Conservation (phyloP, 2,888 invertebrate genomes). For the Luperina nickerlii region DNA sequence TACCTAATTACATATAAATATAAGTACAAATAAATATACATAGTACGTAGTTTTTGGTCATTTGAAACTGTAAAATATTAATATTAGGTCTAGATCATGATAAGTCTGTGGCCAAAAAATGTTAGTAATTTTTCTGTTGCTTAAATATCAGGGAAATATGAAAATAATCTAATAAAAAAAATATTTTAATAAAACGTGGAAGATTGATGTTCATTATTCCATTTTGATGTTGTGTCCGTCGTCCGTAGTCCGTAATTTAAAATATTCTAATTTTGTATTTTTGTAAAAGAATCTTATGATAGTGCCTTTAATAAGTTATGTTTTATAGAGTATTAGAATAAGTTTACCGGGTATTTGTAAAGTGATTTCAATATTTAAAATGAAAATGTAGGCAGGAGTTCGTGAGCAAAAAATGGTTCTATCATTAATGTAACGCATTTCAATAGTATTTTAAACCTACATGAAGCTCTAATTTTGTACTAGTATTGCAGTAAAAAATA, state of each 20-base stretch:
- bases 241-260: not conserved
- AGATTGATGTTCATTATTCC: not conserved
- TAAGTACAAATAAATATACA: too few species aligned
- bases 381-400: not conserved
- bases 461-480: too few species aligned
- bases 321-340: not conserved
- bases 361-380: not conserved
- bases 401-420: too few species aligned
- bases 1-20: too few species aligned
- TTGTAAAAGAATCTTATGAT: conserved; percentile 10
- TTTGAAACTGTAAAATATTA: not conserved
- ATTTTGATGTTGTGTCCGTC: not conserved
- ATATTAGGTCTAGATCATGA: not conserved
- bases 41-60: conserved; percentile 6
- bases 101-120: not conserved
- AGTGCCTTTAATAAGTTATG: conserved; percentile 9
- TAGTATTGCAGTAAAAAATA: too few species aligned
- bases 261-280: conserved; percentile 6
- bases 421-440: not conserved
- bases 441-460: too few species aligned
- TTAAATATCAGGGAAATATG: not conserved
- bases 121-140: not conserved
- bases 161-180: not conserved
- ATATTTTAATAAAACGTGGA: not conserved
- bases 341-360: not conserved